Evolutionary conservation across 2,113 vertebrate genomes (phyloP).

Genomic region (Sturnus vulgaris): DNA sequence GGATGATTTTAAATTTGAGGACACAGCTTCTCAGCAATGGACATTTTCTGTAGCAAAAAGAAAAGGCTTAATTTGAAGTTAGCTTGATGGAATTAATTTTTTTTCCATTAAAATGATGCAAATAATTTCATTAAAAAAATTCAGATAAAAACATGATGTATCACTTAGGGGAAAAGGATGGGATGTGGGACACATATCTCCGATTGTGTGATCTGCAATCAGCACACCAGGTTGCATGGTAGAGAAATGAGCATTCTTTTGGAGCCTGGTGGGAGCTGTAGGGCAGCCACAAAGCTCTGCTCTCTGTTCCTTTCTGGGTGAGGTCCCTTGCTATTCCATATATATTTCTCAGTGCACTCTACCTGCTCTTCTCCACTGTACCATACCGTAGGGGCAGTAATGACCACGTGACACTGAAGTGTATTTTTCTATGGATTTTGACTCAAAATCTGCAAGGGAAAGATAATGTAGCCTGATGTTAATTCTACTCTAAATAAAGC

Average conservation of each 20-base stretch:
- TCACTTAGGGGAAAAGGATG: background rate
- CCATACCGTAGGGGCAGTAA: background rate
- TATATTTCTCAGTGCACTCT: background rate
- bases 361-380: background rate
- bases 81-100: background rate
- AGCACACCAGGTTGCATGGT: background rate
- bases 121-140: background rate
- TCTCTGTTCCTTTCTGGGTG: background rate
- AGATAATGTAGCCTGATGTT: background rate
- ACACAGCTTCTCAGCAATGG: background rate
- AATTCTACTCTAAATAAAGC: background rate
- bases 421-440: background rate
- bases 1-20: background rate
- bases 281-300: background rate
- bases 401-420: background rate
- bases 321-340: rapidly evolving
- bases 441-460: background rate
- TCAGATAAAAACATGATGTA: background rate
- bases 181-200: rapidly evolving
- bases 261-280: background rate
- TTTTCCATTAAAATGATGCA: background rate
- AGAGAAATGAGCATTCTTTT: background rate
- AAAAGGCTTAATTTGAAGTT: background rate
- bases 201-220: background rate
- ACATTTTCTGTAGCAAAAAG: background rate